Base-by-base conservation (phyloP, 2,888 invertebrate species). In the Brachyptera putata region DNA sequence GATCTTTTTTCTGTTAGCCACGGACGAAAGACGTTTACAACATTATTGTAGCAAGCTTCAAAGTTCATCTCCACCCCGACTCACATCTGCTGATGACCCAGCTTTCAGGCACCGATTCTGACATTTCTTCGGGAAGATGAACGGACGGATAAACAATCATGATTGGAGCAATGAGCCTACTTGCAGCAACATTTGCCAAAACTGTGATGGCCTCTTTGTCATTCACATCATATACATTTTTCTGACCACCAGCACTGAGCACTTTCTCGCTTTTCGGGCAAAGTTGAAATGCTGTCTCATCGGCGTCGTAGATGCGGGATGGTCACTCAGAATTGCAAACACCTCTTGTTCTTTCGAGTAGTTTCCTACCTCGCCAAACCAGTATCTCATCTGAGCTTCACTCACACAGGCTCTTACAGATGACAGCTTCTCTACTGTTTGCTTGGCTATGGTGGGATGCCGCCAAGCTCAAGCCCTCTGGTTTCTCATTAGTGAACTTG, bases 41-140 rank as follows among this genome's bases (percentile, higher is more conserved):
- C 63, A 61, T 71, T 73, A 63, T 73, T 71, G 64, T 65, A 73
- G 65, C 73, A 73, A 1, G 71, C 70, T 26, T 64, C 65, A 1
- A 65, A 62, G 25, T 66, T 68, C 71, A 73, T n/a, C n/a, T 74
- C 71, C 69, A 72, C 1, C 71, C 72, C 48, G 57, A 60, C 14
- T 70, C 66, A 2, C 70, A 69, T 22, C 67, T 60, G 1, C 72
- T 71, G 14, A 70, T 66, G 49, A 64, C 64, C 68, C 68, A 70
- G 25, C 58, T 61, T 43, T 66, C 61, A 22, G 66, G 67, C 37
- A 66, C 58, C 18, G 60, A 58, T 34, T 64, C 37, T 9, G 60
- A 57, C 18, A 66, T 63, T 50, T 56, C 49, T 30, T 60, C 22
- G 55, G 69, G 68, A 48, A 70, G 64, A 64, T 67, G 64, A 56